Evolutionary conservation across 2,113 vertebrate genomes (phyloP).

Genomic region (Aspidoscelis tigris): DNA sequence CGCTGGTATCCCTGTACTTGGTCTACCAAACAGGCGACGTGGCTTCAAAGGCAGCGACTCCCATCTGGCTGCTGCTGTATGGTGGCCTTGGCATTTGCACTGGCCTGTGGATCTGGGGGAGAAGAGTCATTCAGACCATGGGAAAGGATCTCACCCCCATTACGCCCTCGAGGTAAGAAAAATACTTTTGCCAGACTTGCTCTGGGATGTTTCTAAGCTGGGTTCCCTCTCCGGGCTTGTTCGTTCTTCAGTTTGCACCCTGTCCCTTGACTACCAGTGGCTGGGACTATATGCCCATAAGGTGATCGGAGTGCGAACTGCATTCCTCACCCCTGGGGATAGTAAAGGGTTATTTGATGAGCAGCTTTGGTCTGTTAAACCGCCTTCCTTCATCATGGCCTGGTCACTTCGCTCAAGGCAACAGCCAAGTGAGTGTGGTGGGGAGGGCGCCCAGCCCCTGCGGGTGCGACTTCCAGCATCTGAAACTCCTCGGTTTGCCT

Average conservation of each 20-base stretch:
- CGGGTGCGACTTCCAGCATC: too few species aligned
- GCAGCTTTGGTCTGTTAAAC: not conserved
- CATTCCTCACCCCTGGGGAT: too few species aligned
- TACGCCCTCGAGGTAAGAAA: conserved; percentile 91
- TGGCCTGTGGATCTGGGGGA: conserved; percentile 96
- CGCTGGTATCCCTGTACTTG: conserved; percentile 90
- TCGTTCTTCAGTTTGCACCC: too few species aligned
- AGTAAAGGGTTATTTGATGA: too few species aligned
- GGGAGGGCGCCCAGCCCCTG: too few species aligned
- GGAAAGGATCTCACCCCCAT: conserved; percentile 97
- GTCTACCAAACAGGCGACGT: conserved; percentile 84
- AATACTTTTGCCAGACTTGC: rapidly evolving
- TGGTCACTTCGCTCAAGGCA: too few species aligned
- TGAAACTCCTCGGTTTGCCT: too few species aligned
- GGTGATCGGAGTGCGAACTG: too few species aligned
- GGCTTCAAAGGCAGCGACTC: conserved; percentile 80
- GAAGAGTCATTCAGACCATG: conserved; percentile 96
- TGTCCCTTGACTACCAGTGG: too few species aligned
- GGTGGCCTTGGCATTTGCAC: conserved; percentile 91
- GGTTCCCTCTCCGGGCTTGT: too few species aligned
- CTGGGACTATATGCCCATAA: too few species aligned
- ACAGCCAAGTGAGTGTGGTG: too few species aligned
- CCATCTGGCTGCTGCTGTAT: conserved; percentile 93
- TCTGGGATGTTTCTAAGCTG: not conserved
- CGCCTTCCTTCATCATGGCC: not conserved